These are phyloP conservation scores for Spodoptera littoralis DNA, from an alignment of 2,888 invertebrate species.

Conservation along the genomic window DNA sequence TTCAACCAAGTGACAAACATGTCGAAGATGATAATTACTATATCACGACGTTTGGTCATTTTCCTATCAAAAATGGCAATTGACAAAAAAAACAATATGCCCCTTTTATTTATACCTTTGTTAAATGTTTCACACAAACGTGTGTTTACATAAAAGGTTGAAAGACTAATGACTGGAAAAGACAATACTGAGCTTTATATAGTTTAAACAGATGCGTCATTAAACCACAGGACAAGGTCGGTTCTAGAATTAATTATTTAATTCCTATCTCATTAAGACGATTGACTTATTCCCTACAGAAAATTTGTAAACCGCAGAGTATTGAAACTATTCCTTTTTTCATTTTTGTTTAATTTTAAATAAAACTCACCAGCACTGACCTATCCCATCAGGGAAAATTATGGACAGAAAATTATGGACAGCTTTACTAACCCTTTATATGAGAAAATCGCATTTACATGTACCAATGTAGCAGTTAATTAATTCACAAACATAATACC, in stretches of 20 bases:
- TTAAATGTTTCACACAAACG: conserved; percentile 20
- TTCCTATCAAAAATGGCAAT: conserved; percentile 62
- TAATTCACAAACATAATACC: too few relatives aligned
- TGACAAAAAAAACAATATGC: conserved; percentile 31
- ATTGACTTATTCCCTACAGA: not conserved
- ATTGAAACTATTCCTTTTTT: too few relatives aligned
- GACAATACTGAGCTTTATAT: conserved; percentile 37
- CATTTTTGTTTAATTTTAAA: too few relatives aligned
- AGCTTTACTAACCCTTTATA: too few relatives aligned
- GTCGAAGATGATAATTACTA: conserved; percentile 72
- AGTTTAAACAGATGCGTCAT: conserved; percentile 37
- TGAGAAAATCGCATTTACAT: too few relatives aligned
- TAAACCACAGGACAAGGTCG: conserved; percentile 31
- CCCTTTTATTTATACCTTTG: conserved; percentile 36
- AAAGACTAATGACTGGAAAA: conserved; percentile 37
- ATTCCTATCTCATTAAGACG: conserved; percentile 18
- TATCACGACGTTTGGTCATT: conserved; percentile 77
- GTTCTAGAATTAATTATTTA: conserved; percentile 9
- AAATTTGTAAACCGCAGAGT: too few relatives aligned
- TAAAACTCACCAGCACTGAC: too few relatives aligned
- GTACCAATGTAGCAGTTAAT: too few relatives aligned
- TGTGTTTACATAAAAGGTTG: conserved; percentile 37
- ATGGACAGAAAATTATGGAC: too few relatives aligned
- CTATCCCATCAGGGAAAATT: too few relatives aligned
- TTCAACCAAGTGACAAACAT: conserved; percentile 37